Base-by-base conservation (phyloP, 1,140 invertebrate genomes). In the Stegodyphus mimosarum region DNA sequence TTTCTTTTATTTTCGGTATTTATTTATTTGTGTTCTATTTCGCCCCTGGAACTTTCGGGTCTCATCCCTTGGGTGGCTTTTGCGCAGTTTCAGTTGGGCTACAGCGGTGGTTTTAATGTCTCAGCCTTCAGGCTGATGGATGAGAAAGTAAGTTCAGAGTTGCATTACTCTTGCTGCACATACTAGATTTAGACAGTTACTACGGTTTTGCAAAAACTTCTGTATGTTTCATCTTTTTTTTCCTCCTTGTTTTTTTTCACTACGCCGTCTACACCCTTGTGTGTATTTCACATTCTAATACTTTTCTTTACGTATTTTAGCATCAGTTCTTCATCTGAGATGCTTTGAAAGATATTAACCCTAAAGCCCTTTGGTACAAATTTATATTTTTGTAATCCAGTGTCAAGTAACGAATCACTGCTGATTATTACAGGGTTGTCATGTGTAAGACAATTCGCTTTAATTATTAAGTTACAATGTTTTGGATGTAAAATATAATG, bases 21-120 rank as follows among this genome's bases (percentile, higher is more conserved):
- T 76, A 76, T 52, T 78, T 78, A 78, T 78, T 78, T 78, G 76
- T 78, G 55, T 69, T 78, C 52, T 69, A 78, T 78, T 78, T 78
- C 50, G 60, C 55, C 74, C 74, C 74, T n/a, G 50, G 64, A 78
- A 78, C 76, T 69, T 78, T 69, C 6, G 49, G 66, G 64, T 33
- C 63, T 52, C 63, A 67, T 78, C 76, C 76, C 76, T 18, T 53
- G 76, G 76, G 76, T 69, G 48, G 63, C 66, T 53, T 78, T 78
- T 78, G 76, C 76, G 76, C 76, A 69, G 63, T 67, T 78, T 49
- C 49, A 33, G 60, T 17, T 11, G 11, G 55, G 51, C 33, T 33
- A 3, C 60, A 15, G 50, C 18, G 49, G 60, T 76, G 60, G 33
- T 49, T 60, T 53, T 78, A 78, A 78, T 69, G 76, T 69, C 60